Evolutionary conservation across 2,113 vertebrate species (phyloP).

Genomic region (Paramisgurnus dabryanus): DNA sequence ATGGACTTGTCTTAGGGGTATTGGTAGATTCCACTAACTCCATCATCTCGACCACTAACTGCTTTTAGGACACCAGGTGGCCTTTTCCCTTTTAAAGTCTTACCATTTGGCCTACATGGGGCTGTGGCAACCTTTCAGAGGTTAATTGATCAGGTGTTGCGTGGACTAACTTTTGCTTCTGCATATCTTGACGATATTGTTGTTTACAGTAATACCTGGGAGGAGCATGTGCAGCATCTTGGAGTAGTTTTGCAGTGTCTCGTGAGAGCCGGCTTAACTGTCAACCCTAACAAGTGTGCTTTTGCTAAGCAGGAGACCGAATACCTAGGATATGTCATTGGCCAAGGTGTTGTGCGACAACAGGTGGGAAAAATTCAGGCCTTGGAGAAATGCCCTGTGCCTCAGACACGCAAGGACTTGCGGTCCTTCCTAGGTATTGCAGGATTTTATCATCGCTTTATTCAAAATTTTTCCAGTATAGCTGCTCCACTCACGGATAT

Average conservation of each 20-base stretch:
- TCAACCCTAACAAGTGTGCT: conserved; percentile 41
- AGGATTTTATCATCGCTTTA: neutral
- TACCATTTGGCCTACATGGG: no score
- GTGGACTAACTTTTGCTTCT: no score
- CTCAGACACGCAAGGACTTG: neutral
- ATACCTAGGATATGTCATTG: conserved; percentile 2
- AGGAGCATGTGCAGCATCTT: conserved; percentile 17
- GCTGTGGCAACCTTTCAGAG: neutral
- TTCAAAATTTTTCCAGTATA: neutral
- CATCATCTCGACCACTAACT: neutral
- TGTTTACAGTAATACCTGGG: conserved; percentile 1
- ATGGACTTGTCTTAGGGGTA: neutral
- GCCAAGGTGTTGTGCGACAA: neutral
- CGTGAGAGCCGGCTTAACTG: conserved; percentile 11
- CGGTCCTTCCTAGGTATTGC: neutral
- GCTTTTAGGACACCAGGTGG: neutral
- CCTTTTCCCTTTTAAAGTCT: no score
- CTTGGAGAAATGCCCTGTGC: neutral
- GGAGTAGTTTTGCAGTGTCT: neutral
- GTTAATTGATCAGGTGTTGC: no score
- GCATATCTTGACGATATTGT: neutral
- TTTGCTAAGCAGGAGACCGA: neutral
- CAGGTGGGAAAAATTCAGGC: neutral
- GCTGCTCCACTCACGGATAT: neutral
- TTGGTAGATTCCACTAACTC: neutral